Conservation (phyloP, 2,113 vertebrate genomes). For the Dolichallabes microphthalmus region DNA sequence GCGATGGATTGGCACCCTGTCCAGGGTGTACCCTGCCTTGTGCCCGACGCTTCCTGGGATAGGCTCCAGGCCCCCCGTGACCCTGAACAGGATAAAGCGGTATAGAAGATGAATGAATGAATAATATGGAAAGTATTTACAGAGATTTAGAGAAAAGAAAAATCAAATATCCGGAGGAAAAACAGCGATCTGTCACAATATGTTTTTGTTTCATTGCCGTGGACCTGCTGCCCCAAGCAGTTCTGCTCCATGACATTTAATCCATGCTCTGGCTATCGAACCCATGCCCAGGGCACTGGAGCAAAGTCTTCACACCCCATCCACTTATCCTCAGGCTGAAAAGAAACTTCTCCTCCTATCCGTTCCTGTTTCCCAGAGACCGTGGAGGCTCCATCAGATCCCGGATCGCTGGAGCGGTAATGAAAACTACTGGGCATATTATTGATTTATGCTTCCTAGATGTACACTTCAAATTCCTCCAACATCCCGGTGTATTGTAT, state of each 20-base stretch:
- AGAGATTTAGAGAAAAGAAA: not conserved
- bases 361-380: not conserved
- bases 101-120: no score
- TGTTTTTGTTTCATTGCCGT: slow-evolving; percentile 14
- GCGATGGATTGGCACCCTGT: no score
- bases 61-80: no score
- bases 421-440: not conserved
- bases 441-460: slow-evolving; percentile 19
- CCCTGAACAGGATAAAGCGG: no score
- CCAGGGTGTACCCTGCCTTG: no score
- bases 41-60: no score
- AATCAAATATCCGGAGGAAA: not conserved
- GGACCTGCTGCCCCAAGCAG: slow-evolving; percentile 24
- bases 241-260: slow-evolving; percentile 41
- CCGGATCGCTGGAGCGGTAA: not conserved
- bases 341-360: not conserved
- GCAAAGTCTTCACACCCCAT: slow-evolving; percentile 1
- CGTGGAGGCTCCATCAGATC: not conserved
- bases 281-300: slow-evolving; percentile 23
- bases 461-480: not conserved
- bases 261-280: slow-evolving; percentile 45
- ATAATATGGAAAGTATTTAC: not conserved
- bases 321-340: slow-evolving; percentile 8
- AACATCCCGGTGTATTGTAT: not conserved
- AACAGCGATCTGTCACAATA: slow-evolving; percentile 35